Percentiles rank a stretch among this genome's conserved stretches.
Evolutionary conservation across 1,140 invertebrate species (phyloP).

Genomic region (Procambarus virginalis): DNA sequence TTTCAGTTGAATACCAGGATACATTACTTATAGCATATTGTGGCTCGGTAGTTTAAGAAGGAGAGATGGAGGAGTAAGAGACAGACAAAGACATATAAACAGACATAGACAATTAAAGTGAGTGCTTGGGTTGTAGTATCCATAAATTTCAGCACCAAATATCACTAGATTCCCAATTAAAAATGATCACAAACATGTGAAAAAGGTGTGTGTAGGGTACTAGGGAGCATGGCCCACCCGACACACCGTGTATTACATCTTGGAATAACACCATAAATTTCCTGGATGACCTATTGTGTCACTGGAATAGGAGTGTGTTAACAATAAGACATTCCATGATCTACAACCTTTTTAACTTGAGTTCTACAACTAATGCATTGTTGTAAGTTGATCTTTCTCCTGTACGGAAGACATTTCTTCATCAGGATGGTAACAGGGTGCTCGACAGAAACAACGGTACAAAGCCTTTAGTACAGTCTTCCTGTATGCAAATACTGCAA

Average conservation of each 20-base stretch:
- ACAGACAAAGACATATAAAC: too few relatives aligned
- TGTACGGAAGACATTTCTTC: conserved; percentile 21
- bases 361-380: conserved; percentile 12
- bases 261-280: background rate
- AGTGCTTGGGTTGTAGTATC: too few relatives aligned
- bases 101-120: too few relatives aligned
- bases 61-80: too few relatives aligned
- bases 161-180: background rate
- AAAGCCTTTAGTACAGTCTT: conserved; percentile 43
- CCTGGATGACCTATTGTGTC: background rate
- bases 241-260: background rate
- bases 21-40: too few relatives aligned
- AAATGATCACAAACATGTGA: background rate
- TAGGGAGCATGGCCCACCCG: background rate
- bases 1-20: too few relatives aligned
- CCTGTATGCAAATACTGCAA: conserved; percentile 65
- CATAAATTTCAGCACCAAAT: too few relatives aligned
- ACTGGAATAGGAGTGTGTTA: background rate
- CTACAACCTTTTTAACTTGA: background rate
- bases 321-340: background rate
- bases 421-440: conserved; percentile 26
- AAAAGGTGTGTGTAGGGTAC: background rate
- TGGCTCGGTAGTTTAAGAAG: too few relatives aligned
- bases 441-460: conserved; percentile 25
- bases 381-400: conserved; percentile 62